Percentiles rank a stretch among this genome's conserved stretches.
These are phyloP conservation scores for Bombus superbus DNA, from an alignment of 1,140 invertebrate species.

Conservation along the genomic window DNA sequence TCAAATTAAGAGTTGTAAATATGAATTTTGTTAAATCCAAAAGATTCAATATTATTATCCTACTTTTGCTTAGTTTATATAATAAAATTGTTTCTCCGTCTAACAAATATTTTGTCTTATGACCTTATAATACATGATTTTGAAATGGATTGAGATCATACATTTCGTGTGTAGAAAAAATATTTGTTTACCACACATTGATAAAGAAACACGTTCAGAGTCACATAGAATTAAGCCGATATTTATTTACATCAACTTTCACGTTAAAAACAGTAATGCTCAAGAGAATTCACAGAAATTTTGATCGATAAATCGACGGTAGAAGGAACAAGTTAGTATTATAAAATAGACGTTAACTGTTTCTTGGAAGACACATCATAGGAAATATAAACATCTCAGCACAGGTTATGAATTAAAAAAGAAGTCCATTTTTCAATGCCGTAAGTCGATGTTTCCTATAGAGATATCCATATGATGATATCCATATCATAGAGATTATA, in stretches of 20 bases:
- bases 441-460: neutral
- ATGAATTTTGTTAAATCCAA: neutral
- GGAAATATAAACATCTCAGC: neutral
- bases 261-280: neutral
- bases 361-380: slow-evolving; percentile 31
- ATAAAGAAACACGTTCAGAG: neutral
- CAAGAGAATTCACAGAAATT: neutral
- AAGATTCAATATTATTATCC: neutral
- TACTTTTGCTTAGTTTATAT: too few relatives aligned
- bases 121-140: neutral
- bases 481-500: too few relatives aligned
- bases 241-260: neutral
- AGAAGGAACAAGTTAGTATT: neutral
- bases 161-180: neutral
- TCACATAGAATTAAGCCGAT: neutral
- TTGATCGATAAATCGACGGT: neutral
- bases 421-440: neutral
- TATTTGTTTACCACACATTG: neutral
- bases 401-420: neutral
- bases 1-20: neutral
- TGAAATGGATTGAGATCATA: neutral
- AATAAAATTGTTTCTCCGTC: too few relatives aligned
- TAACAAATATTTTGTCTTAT: too few relatives aligned
- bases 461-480: too few relatives aligned
- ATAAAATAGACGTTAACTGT: neutral